Evolutionary conservation across 2,797 vertebrate species (phyloP), one percentile per base, ranked within the genome.

Genomic region (Leptoclinus maculatus): DNA sequence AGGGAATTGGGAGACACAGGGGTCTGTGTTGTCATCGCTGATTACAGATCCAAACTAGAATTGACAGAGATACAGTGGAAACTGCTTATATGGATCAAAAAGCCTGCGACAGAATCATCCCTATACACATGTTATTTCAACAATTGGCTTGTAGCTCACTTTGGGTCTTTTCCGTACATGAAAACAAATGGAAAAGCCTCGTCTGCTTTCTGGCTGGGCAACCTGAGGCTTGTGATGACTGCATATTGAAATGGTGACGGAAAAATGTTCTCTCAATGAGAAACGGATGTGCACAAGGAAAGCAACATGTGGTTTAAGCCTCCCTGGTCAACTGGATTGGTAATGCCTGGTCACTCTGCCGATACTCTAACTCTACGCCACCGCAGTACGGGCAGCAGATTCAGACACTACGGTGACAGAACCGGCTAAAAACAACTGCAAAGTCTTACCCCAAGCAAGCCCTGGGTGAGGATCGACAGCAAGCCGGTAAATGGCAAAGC

Each of bases 11-110:
- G 57, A 70, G 66, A 73, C 38, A 39, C 27, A 19, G 23, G 51
- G 17, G 13, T 68, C 16, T 59, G 58, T 72, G 71, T 66, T 74
- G 43, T 58, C 47, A 69, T 58, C 47, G 79, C 25, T 83, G 68
- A 82, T 76, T 64, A 60, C 39, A 68, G 13, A 38, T 73, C 64
- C 51, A 27, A 27, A 53, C 6, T 7, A 29, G 7, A 56, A 17
- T 56, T 56, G 27, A 57, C 54, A 57, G 54, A 3, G 54, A 57
- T 3, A 57, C 6, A 19, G 54, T 57, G 54, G 14, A 32, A 19
- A 57, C 27, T 19, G 14, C 27, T 29, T 19, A 19, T 16, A 57
- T 19, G 14, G 54, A 57, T 57, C 14, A 57, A 57, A 57, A 25
- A 25, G 49, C n/a, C 12, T 23, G n/a, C n/a, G 25, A 29, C 25